Evolutionary conservation across 2,113 vertebrate genomes (phyloP).

Genomic region (Rutilus rutilus): DNA sequence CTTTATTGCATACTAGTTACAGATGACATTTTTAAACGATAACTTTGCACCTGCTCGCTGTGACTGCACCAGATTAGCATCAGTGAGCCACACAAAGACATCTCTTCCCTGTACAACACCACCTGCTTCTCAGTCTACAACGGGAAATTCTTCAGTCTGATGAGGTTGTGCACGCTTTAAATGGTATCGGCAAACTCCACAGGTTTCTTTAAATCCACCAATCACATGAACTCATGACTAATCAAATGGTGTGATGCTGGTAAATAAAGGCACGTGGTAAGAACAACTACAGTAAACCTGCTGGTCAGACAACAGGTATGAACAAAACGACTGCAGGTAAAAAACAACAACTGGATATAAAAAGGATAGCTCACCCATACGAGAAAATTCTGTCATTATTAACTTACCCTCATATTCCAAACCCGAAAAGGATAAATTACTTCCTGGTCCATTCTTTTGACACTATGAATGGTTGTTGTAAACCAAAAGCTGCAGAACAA

Average conservation of each 20-base stretch:
- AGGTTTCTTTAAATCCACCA: neutral
- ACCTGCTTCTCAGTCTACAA: neutral
- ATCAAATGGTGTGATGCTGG: neutral
- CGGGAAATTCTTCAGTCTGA: neutral
- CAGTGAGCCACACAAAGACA: neutral
- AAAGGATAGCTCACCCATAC: neutral
- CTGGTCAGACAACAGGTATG: neutral
- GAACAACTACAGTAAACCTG: neutral
- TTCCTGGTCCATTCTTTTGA: neutral
- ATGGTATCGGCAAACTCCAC: conserved; percentile 24
- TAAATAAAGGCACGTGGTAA: neutral
- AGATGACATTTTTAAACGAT: neutral
- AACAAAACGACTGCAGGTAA: neutral
- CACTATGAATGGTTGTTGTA: neutral
- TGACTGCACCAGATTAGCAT: conserved; percentile 23
- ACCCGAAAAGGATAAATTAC: neutral
- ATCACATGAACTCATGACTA: neutral
- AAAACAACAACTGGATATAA: neutral
- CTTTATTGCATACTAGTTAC: neutral
- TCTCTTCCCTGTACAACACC: neutral
- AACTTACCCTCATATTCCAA: neutral
- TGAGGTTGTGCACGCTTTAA: neutral
- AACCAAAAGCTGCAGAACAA: neutral
- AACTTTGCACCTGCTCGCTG: neutral
- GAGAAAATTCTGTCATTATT: neutral